A percentile compares a stretch with the other conserved stretches of the same genome.
These are phyloP conservation scores for Catagonus wagneri DNA, from an alignment of 2,113 vertebrate species.

Conservation along the genomic window DNA sequence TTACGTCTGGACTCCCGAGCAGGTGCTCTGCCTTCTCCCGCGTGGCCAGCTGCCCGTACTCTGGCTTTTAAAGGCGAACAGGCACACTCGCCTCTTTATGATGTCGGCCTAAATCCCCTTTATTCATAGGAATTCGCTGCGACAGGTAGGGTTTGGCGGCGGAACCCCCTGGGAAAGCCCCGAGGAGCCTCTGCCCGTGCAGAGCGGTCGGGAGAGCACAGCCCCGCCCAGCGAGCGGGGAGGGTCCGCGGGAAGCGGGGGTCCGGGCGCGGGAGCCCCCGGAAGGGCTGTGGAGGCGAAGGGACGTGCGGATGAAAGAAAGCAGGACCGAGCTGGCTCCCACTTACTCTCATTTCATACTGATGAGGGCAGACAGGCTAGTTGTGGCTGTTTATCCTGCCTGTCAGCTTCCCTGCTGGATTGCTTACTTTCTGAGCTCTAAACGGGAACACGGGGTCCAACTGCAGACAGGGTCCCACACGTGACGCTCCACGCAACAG, in stretches of 20 bases:
- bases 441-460: slow-evolving; percentile 60
- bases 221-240: neutral
- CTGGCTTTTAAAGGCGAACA: slow-evolving; percentile 39
- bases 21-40: neutral
- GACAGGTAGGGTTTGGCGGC: slow-evolving; percentile 68
- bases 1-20: slow-evolving; percentile 31
- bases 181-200: slow-evolving; percentile 54
- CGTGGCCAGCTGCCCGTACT: neutral
- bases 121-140: slow-evolving; percentile 71
- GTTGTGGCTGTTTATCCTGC: slow-evolving; percentile 69
- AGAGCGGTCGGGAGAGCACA: slow-evolving; percentile 45
- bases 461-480: neutral
- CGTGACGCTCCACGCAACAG: rapidly evolving
- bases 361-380: slow-evolving; percentile 80
- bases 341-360: slow-evolving; percentile 77
- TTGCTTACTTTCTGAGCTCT: slow-evolving; percentile 77
- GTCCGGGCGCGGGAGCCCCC: neutral
- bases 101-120: slow-evolving; percentile 65
- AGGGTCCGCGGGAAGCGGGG: slow-evolving; percentile 43
- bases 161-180: slow-evolving; percentile 46
- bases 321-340: slow-evolving; percentile 75
- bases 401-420: slow-evolving; percentile 56
- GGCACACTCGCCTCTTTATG: slow-evolving; percentile 46
- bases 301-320: slow-evolving; percentile 74
- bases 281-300: slow-evolving; percentile 52